Percentiles rank a stretch among this genome's conserved stretches.
Evolutionary conservation across 2,113 vertebrate genomes (phyloP).

Genomic region (Phaethon lepturus): DNA sequence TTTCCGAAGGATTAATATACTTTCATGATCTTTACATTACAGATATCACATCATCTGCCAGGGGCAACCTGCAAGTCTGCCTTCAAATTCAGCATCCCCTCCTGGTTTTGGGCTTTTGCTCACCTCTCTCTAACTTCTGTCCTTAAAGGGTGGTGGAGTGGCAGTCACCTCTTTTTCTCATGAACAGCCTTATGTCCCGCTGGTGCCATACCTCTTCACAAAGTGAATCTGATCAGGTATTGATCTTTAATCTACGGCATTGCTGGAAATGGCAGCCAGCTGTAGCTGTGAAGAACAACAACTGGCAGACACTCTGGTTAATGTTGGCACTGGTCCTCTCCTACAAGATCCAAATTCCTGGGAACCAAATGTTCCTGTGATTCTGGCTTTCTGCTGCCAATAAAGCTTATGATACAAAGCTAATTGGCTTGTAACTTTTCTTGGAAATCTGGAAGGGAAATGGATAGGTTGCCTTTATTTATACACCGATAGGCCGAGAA

Average conservation of each 20-base stretch:
- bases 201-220: constrained; percentile 14
- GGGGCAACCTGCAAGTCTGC: background rate
- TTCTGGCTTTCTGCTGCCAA: constrained; percentile 78
- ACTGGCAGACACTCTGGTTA: constrained; percentile 76
- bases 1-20: background rate
- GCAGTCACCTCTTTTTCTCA: background rate
- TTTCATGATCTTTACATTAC: background rate
- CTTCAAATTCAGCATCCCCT: background rate
- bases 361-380: constrained; percentile 82
- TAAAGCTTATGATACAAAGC: constrained; percentile 78
- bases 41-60: background rate
- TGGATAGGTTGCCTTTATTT: constrained; percentile 71
- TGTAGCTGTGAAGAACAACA: constrained; percentile 76
- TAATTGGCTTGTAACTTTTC: constrained; percentile 80
- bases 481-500: background rate
- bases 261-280: constrained; percentile 73
- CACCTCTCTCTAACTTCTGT: background rate
- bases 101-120: background rate
- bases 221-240: constrained; percentile 47
- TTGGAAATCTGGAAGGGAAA: constrained; percentile 75
- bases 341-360: constrained; percentile 75
- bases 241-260: constrained; percentile 46
- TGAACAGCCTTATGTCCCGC: background rate
- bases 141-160: background rate
- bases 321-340: constrained; percentile 69